Base-by-base conservation (phyloP, 2,888 invertebrate species). In the Orgyia antiqua region DNA sequence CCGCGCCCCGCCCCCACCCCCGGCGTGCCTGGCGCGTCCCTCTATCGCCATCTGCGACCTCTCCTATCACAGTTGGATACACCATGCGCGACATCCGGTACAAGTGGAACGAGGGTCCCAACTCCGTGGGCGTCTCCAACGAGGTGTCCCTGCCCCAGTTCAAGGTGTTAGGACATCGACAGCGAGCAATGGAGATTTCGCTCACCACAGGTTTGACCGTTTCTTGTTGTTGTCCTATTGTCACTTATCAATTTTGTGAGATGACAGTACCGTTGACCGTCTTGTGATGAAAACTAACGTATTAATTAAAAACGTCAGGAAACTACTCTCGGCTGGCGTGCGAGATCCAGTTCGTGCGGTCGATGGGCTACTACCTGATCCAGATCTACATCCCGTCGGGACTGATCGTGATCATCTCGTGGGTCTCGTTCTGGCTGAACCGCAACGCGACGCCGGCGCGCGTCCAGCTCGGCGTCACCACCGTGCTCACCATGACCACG, bases 331-430 rank as follows among this genome's bases (percentile, higher is more conserved):
- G 96, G 59, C 88, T 96, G 89, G 94, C 94, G 61, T 95, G 95
- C 87, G 94, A 95, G 88, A 96, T 96, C 82, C 95, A 95, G 87
- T 96, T 97, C 88, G 95, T 95, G 68, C 92, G 97, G 57, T 95
- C 95, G 76, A 96, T 97, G 95, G 97, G 96, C 74, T 97, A 97
- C 92, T 97, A 97, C 90, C 90, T 96, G 79, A 97, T 97, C 88
- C 96, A 96, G 89, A 96, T 96, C 88, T 96, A 96, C 90, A 95
- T 96, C 87, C 96, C 96, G 74, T 95, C 95, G 83, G 94, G 94
- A 77, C 91, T 96, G 87, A 96, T 96, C 88, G 96, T 96, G 86
- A 95, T 96, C 88, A 95, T 96, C 87, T 95, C 94, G 68, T 96
- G 96, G 96, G 95, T 96, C 77, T 94, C 94, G 75, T 96, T 95